phyloP scores from a whole-genome alignment of 2,888 invertebrate genomes.

The Creontiades dilutus region DNA sequence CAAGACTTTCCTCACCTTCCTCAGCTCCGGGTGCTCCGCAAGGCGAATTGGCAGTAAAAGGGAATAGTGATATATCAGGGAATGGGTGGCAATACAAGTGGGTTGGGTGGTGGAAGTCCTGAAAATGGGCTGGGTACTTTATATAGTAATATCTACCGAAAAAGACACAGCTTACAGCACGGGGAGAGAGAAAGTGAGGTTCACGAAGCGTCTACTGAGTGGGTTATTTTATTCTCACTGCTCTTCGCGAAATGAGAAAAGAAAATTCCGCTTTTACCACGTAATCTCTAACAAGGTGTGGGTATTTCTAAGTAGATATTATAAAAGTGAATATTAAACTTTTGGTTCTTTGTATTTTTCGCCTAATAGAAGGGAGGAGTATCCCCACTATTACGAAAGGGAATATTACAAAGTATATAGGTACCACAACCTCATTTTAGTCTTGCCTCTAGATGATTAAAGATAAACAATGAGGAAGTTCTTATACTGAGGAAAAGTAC shows the following conservation, averaged over 20 bases:
- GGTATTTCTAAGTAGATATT: too few species aligned
- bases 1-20: constrained; percentile 12
- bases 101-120: not conserved
- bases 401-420: too few species aligned
- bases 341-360: too few species aligned
- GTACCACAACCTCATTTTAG: too few species aligned
- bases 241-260: not conserved
- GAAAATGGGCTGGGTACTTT: not conserved
- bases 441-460: too few species aligned
- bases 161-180: not conserved
- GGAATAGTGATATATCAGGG: not conserved
- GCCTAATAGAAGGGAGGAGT: too few species aligned
- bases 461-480: too few species aligned
- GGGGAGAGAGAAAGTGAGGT: not conserved
- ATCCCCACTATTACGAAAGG: too few species aligned
- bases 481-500: too few species aligned
- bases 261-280: not conserved
- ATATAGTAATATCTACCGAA: not conserved
- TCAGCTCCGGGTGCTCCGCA: not conserved
- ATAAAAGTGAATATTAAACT: too few species aligned
- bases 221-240: constrained; percentile 2
- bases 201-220: not conserved
- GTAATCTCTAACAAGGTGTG: not conserved
- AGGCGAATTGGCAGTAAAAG: not conserved
- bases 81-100: constrained; percentile 5